A percentile compares a stretch with the other conserved stretches of the same genome.
These are phyloP conservation scores for Agonopterix heracliana DNA, from an alignment of 2,888 invertebrate genomes.

Conservation along the genomic window DNA sequence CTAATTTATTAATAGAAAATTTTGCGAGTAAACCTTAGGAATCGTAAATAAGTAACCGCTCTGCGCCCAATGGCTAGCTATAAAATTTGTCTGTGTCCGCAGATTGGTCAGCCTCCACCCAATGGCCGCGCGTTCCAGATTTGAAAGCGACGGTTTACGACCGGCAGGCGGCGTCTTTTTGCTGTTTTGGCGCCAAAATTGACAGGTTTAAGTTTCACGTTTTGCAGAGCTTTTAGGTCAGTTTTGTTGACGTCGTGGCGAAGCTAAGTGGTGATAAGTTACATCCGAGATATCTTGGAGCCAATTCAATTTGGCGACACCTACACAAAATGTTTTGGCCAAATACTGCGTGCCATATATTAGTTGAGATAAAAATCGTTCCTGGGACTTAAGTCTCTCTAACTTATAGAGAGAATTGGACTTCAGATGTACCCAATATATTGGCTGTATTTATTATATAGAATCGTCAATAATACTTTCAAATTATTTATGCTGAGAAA, in stretches of 20 bases:
- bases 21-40: constrained; percentile 70
- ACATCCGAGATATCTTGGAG: constrained; percentile 1
- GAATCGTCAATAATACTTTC: too few species aligned
- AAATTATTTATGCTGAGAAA: too few species aligned
- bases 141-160: constrained; percentile 73
- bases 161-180: constrained; percentile 61
- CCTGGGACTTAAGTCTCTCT: too few species aligned
- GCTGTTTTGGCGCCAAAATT: constrained; percentile 73
- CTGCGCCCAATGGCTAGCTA: constrained; percentile 56
- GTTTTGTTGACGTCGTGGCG: constrained; percentile 7
- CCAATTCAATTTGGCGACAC: constrained; percentile 6
- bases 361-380: too few species aligned
- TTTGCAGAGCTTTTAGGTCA: constrained; percentile 25
- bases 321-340: constrained; percentile 1
- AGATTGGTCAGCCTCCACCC: constrained; percentile 60
- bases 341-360: background rate
- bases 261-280: background rate
- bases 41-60: constrained; percentile 70
- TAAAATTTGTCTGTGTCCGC: constrained; percentile 60
- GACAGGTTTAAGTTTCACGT: constrained; percentile 45
- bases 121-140: constrained; percentile 60
- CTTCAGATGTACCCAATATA: too few species aligned
- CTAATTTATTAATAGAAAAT: constrained; percentile 74
- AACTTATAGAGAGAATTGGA: too few species aligned
- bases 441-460: too few species aligned